Evolutionary conservation across 2,797 vertebrate genomes (phyloP), one percentile per base, ranked within the genome.

Genomic region (Chiloscyllium punctatum): DNA sequence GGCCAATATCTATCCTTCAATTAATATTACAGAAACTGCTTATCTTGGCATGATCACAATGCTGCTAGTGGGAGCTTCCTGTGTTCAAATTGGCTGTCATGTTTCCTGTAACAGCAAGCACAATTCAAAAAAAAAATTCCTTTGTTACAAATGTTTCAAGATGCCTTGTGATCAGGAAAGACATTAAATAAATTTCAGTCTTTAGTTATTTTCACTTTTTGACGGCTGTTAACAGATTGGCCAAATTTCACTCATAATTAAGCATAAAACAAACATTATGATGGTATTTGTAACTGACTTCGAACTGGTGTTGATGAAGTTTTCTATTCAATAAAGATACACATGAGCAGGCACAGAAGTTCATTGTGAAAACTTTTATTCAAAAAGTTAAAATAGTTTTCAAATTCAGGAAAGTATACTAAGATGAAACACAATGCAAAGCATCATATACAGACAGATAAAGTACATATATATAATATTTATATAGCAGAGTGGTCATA

Each of bases 381-480:
- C 98, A 99, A 99, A 98, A 98, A 98, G 99, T 98, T 99, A 99
- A 99, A 99, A 99, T 99, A 99, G 98, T 98, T 98, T 99, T 99
- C 98, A 98, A 99, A 99, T 99, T 99, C 98, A 98, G 98, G 97
- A 98, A 99, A 99, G 98, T 98, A 98, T 98, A 98, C 98, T 98
- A 98, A 98, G 98, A 98, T 98, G 98, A 98, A 98, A 98, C 98
- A 99, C 98, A 98, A 98, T 98, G 98, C 98, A 98, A 98, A 99
- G 98, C 99, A 98, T 99, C 98, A 99, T 99, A 99, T 99, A 99
- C 99, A 99, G 98, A 99, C 98, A 98, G 98, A 99, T 99, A 99
- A 99, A 99, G 99, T 99, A 99, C 99, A 98, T 97, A 95, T 95
- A 95, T 95, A 95, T 94, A 88, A 71, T 98, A 98, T 98, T 98